Base-by-base conservation (phyloP, 2,113 vertebrate genomes). In the Xenotilapia flavipinnis region DNA sequence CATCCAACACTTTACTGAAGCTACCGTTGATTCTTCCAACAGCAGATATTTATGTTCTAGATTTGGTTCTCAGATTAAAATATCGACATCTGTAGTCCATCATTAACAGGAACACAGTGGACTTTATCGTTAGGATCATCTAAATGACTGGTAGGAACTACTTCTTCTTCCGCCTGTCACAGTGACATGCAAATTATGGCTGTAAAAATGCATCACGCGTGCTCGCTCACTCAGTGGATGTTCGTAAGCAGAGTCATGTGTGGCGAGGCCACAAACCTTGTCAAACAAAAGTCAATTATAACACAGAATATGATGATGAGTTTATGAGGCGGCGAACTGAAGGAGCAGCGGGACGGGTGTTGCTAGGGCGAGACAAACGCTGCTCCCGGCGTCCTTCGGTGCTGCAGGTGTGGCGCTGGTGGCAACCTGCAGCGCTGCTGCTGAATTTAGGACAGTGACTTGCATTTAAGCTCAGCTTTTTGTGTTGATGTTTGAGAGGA, bases 401-500 rank as follows among this genome's bases (percentile, higher is more conserved):
- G 53, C 53, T 23, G 53, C n/a, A 54, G 53, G n/a, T 54, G 53
- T 7, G n/a, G 53, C 2, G n/a, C n/a, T 54, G 53, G n/a, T 2
- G n/a, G n/a, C 53, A 4, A 23, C 53, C n/a, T 54, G 51, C 51
- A 54, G 51, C 10, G 0, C 53, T 54, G 53, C 53, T 4, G 15
- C 28, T 33, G 28, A 19, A 62, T 33, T 33, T 33, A 33, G 55
- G 13, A 58, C 4, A 15, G 15, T 0, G 58, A 15, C 58, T 33
- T 33, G 0, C 28, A 60, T 60, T 33, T 33, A 62, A 0, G 15
- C 58, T 33, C 58, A 62, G 28, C 28, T 33, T 4, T 60, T 10
- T 62, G 28, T 33, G 58, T 56, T 26, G 54, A 60, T 62, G 58
- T 62, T 62, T 33, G 58, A 33, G 5, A 60, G 56, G 26, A 60